A percentile compares a stretch with the other conserved stretches of the same genome.
These are phyloP conservation scores for Homarus americanus DNA, from an alignment of 1,140 invertebrate species.

Conservation along the genomic window DNA sequence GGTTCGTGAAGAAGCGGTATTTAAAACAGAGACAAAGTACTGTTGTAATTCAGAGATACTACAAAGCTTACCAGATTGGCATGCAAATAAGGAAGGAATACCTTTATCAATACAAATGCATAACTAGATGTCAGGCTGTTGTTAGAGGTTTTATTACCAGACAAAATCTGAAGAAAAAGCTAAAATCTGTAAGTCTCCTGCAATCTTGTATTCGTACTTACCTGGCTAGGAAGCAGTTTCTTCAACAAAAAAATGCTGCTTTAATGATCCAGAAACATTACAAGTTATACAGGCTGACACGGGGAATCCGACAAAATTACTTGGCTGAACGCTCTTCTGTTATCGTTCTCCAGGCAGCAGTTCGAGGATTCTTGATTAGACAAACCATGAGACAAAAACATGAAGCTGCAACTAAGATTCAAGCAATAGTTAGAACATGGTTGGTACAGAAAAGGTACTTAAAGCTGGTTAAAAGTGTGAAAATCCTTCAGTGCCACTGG, in stretches of 20 bases:
- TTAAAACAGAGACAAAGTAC: conserved; percentile 21
- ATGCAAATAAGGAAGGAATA: conserved; percentile 28
- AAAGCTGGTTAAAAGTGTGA: not conserved
- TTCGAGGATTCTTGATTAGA: conserved; percentile 50
- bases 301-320: not conserved
- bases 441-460: conserved; percentile 9
- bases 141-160: conserved; percentile 54
- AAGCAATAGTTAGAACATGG: conserved; percentile 49
- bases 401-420: conserved; percentile 33
- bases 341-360: conserved; percentile 56
- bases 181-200: conserved; percentile 29
- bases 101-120: conserved; percentile 12
- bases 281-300: conserved; percentile 19
- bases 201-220: conserved; percentile 51
- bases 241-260: conserved; percentile 20
- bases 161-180: conserved; percentile 8
- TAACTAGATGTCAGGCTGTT: conserved; percentile 35
- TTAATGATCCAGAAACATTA: conserved; percentile 47
- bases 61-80: conserved; percentile 9
- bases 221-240: conserved; percentile 31
- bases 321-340: conserved; percentile 26
- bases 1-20: conserved; percentile 12
- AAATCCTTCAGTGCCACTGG: conserved; percentile 30
- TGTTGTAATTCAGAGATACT: conserved; percentile 44
- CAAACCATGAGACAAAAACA: not conserved